phyloP scores from a whole-genome alignment of 2,113 vertebrate species.

The Stegastes partitus region DNA sequence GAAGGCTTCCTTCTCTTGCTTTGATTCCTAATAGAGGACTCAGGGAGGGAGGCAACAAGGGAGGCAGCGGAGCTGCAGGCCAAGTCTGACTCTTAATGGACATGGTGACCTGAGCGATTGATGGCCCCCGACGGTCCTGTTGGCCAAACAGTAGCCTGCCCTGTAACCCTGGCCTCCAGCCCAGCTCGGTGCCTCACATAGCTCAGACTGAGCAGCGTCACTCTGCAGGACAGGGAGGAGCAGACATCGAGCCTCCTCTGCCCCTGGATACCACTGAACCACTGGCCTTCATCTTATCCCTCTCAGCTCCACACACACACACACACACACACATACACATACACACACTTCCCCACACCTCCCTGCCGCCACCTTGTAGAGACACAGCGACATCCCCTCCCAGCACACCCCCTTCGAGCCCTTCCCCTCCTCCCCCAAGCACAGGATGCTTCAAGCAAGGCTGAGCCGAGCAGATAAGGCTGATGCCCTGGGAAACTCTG shows the following conservation, averaged over 20 bases:
- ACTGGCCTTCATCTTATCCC: constrained; percentile 65
- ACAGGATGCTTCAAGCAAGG: constrained; percentile 84
- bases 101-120: constrained; percentile 80
- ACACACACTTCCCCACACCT: constrained; percentile 82
- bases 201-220: constrained; percentile 44
- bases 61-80: constrained; percentile 37
- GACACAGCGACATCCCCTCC: constrained; percentile 85
- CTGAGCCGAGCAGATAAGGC: constrained; percentile 86
- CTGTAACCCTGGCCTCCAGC: constrained; percentile 73
- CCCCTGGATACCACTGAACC: constrained; percentile 64
- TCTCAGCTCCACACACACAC: constrained; percentile 67
- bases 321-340: constrained; percentile 82
- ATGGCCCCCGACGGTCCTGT: constrained; percentile 81
- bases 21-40: constrained; percentile 86
- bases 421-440: constrained; percentile 73
- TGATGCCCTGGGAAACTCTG: constrained; percentile 87
- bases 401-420: constrained; percentile 65
- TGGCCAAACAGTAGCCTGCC: constrained; percentile 77
- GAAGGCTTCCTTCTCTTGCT: constrained; percentile 87
- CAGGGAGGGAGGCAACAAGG: constrained; percentile 60
- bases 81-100: constrained; percentile 81
- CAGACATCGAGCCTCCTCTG: constrained; percentile 69
- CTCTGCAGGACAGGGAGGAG: constrained; percentile 66
- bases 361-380: constrained; percentile 83
- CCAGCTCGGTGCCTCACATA: constrained; percentile 43